Percentiles rank a stretch among this genome's conserved stretches.
phyloP scores from a whole-genome alignment of 2,113 vertebrate species.

The Zosterops hypoxanthus region DNA sequence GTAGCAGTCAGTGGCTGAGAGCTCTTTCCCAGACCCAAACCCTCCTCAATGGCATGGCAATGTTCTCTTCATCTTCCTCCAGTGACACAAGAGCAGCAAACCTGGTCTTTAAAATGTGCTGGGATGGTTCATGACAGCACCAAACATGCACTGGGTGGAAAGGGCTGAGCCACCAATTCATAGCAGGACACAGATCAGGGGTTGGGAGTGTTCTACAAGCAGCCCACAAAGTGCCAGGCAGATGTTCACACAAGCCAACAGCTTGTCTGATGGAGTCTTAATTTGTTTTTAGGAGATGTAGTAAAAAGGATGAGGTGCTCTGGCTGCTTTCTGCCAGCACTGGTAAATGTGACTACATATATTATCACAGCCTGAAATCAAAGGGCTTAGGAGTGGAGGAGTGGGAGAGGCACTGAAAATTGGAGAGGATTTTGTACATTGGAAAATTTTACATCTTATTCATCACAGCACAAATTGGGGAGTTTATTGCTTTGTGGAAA shows the following conservation, averaged over 20 bases:
- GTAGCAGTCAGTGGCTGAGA: neutral
- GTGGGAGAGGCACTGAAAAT: neutral
- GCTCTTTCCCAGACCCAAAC: neutral
- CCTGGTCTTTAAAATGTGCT: neutral
- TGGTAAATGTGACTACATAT: neutral
- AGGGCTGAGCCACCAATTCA: accelerated
- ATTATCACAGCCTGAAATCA: conserved; percentile 17
- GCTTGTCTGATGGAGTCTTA: conserved; percentile 5
- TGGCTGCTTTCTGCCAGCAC: neutral
- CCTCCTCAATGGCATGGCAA: neutral
- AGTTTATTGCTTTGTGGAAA: neutral
- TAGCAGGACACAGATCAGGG: neutral
- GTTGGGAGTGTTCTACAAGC: neutral
- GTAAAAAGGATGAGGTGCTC: neutral
- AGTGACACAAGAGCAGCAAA: neutral
- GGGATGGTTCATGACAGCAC: neutral
- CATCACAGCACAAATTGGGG: neutral
- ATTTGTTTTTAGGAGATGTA: conserved; percentile 27
- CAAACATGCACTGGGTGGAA: neutral
- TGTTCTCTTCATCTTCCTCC: neutral
- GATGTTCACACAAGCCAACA: neutral
- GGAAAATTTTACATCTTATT: neutral
- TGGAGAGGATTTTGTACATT: neutral
- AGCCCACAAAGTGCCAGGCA: neutral
- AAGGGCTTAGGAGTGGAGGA: neutral